A percentile compares a stretch with the other conserved stretches of the same genome.
Conservation (phyloP, 1,140 invertebrate species). For the Drosophila prosaltans region DNA sequence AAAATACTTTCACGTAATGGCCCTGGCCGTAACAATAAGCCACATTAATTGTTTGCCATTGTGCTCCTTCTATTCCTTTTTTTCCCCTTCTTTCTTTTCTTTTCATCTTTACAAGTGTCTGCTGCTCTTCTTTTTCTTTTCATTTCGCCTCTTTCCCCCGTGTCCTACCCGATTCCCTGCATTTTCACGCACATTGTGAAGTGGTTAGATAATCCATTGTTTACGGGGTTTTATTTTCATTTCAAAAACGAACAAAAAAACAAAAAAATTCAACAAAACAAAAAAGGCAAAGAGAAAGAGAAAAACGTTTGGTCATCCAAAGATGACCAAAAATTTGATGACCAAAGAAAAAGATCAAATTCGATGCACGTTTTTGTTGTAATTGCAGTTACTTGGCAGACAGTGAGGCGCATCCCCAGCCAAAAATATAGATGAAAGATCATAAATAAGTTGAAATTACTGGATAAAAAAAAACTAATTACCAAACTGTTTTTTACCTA, state of each 20-base stretch:
- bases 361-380: conserved; percentile 55
- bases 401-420: conserved; percentile 43
- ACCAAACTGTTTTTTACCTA: conserved; percentile 8
- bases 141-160: conserved; percentile 6
- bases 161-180: background rate
- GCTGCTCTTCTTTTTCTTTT: conserved; percentile 33
- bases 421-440: conserved; percentile 25
- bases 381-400: conserved; percentile 61
- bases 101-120: conserved; percentile 40
- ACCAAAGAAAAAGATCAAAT: conserved; percentile 42
- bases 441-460: conserved; percentile 19
- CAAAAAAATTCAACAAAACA: conserved; percentile 8
- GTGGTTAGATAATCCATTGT: conserved; percentile 81
- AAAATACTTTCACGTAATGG: conserved; percentile 71
- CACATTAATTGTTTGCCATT: conserved; percentile 77
- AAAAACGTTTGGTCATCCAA: conserved; percentile 75
- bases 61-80: conserved; percentile 31
- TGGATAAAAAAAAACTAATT: background rate
- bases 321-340: conserved; percentile 30
- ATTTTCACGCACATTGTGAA: conserved; percentile 74
- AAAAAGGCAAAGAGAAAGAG: conserved; percentile 14
- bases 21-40: conserved; percentile 66
- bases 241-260: conserved; percentile 25
- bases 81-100: conserved; percentile 2
- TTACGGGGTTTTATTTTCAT: conserved; percentile 49